These are phyloP conservation scores for Caenorhabditis uteleia DNA, from an alignment of 2,888 invertebrate species.

Conservation along the genomic window DNA sequence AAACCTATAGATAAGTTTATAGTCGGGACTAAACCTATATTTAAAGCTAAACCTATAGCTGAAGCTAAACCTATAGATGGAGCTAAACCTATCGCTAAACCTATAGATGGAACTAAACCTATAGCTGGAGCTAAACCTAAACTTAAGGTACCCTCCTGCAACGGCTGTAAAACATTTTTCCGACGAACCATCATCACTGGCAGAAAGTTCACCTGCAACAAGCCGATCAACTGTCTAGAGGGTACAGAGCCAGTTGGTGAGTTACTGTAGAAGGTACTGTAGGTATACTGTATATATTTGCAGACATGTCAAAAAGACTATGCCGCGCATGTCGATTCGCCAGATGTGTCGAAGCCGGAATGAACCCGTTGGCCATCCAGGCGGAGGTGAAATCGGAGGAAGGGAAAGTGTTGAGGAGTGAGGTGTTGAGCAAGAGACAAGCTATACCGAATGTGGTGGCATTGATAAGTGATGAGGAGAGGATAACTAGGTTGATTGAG, in stretches of 20 bases:
- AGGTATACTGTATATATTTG: slow-evolving; percentile 3
- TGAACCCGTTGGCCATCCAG: slow-evolving; percentile 33
- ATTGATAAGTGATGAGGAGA: slow-evolving; percentile 23
- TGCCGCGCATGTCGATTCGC: slow-evolving; percentile 30
- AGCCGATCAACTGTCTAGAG: slow-evolving; percentile 15
- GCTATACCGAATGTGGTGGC: too few species aligned
- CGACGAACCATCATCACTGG: slow-evolving; percentile 26
- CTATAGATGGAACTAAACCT: too few species aligned
- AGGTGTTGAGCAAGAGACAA: too few species aligned
- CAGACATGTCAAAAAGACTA: slow-evolving; percentile 18
- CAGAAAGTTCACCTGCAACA: slow-evolving; percentile 12
- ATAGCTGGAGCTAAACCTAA: too few species aligned
- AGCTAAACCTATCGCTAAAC: too few species aligned
- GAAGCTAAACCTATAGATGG: too few species aligned
- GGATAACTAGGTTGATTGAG: slow-evolving; percentile 34
- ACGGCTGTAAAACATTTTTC: slow-evolving; percentile 35
- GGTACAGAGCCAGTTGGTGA: slow-evolving; percentile 3
- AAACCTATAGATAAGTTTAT: too few species aligned
- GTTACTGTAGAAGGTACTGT: too few species aligned
- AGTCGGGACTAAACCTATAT: too few species aligned
- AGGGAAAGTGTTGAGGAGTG: not conserved
- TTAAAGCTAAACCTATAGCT: too few species aligned
- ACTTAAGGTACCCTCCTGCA: slow-evolving; percentile 25
- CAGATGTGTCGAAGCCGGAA: slow-evolving; percentile 26
- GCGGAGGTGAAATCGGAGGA: slow-evolving; percentile 22